Evolutionary conservation across 2,888 invertebrate genomes (phyloP).

Genomic region (Campoplex capitator): DNA sequence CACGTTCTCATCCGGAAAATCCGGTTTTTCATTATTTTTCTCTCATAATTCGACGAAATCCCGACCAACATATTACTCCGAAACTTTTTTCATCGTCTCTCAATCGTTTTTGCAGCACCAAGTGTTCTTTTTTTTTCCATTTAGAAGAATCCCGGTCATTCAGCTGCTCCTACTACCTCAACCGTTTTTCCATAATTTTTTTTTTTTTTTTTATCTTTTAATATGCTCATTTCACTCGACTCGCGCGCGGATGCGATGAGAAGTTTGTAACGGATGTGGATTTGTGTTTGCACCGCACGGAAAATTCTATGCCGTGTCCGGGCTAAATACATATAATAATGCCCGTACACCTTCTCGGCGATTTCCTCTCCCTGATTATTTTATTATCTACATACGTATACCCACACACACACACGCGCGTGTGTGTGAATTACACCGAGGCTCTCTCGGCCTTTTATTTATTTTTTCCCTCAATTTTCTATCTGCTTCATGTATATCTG

Average conservation of each 20-base stretch:
- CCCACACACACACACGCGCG: not conserved
- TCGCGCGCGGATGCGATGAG: conserved; percentile 48
- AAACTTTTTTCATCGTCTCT: not conserved
- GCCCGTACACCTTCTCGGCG: conserved; percentile 56
- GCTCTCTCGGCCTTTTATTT: conserved; percentile 54
- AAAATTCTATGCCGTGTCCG: conserved; percentile 66
- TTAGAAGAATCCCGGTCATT: not conserved
- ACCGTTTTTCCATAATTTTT: not conserved
- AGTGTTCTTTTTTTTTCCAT: not conserved
- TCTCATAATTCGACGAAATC: not conserved
- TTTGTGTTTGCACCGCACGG: conserved; percentile 55
- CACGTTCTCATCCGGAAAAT: not conserved
- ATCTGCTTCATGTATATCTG: not conserved
- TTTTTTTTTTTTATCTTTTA: not conserved
- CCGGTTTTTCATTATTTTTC: not conserved
- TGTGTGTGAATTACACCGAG: conserved; percentile 35
- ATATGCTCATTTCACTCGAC: conserved; percentile 33
- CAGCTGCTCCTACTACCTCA: not conserved
- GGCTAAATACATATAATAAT: conserved; percentile 66
- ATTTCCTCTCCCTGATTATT: conserved; percentile 55
- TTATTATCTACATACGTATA: not conserved
- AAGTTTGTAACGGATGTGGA: conserved; percentile 59
- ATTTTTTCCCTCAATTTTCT: conserved; percentile 37
- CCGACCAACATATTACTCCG: not conserved
- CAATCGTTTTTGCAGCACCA: not conserved